phyloP scores from a whole-genome alignment of 2,888 invertebrate species.

The Cremastinae sp. region DNA sequence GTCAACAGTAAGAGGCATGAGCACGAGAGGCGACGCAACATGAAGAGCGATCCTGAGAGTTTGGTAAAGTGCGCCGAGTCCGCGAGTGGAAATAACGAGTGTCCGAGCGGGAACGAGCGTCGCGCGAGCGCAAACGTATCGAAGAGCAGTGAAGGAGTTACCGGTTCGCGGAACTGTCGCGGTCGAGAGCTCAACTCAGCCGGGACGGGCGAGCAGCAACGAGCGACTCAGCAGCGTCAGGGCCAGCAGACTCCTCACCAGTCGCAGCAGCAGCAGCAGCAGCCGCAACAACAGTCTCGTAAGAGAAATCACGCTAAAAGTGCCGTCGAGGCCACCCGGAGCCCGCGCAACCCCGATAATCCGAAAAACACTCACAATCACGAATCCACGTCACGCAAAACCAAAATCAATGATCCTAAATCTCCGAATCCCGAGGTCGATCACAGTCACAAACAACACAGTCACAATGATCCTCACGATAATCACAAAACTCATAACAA shows the following conservation, averaged over 20 bases:
- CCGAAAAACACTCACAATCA: slow-evolving; percentile 55
- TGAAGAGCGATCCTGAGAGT: slow-evolving; percentile 80
- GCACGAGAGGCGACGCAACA: slow-evolving; percentile 81
- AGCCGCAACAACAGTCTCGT: slow-evolving; percentile 76
- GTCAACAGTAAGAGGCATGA: slow-evolving; percentile 84
- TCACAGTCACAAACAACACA: slow-evolving; percentile 14
- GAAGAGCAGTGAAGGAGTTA: background rate
- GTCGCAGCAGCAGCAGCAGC: slow-evolving; percentile 44
- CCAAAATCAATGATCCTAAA: slow-evolving; percentile 30
- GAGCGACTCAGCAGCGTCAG: slow-evolving; percentile 38
- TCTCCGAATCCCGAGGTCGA: slow-evolving; percentile 39
- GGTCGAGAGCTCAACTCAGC: slow-evolving; percentile 30
- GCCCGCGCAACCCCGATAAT: slow-evolving; percentile 69
- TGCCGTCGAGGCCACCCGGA: slow-evolving; percentile 77
- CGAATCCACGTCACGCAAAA: slow-evolving; percentile 34
- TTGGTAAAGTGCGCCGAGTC: slow-evolving; percentile 79
- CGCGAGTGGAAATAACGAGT: slow-evolving; percentile 37
- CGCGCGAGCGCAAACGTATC: background rate
- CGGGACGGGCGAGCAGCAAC: slow-evolving; percentile 42
- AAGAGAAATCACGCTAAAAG: slow-evolving; percentile 70
- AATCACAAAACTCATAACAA: slow-evolving; percentile 33
- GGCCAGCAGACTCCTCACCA: slow-evolving; percentile 17
- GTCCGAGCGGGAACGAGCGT: slow-evolving; percentile 34
- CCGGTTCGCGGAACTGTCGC: slow-evolving; percentile 28
- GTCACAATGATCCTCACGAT: slow-evolving; percentile 33